These are phyloP conservation scores for Tamandua tetradactyla DNA, from an alignment of 2,797 vertebrate genomes.

Conservation along the genomic window DNA sequence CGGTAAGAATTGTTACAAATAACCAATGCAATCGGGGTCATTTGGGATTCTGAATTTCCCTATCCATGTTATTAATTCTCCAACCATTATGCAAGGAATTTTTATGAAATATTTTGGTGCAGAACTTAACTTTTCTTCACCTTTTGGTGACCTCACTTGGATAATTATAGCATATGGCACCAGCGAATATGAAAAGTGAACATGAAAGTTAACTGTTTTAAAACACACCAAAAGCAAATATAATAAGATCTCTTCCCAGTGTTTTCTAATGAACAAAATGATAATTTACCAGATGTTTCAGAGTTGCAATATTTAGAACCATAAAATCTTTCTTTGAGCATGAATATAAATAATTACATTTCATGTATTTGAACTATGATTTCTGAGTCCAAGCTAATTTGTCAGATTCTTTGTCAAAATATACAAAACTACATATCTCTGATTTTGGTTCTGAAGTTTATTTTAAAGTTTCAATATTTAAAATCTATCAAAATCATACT, in stretches of 20 bases:
- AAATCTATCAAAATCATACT: neutral
- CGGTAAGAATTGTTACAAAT: slow-evolving; percentile 13
- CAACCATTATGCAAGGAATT: neutral
- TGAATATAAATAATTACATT: slow-evolving; percentile 33
- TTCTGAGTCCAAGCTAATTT: slow-evolving; percentile 24
- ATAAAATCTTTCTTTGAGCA: slow-evolving; percentile 64
- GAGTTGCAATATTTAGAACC: slow-evolving; percentile 69
- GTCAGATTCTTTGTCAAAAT: slow-evolving; percentile 21
- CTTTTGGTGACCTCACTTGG: slow-evolving; percentile 73
- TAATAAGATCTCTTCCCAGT: slow-evolving; percentile 61
- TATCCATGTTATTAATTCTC: neutral
- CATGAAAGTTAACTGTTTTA: slow-evolving; percentile 70
- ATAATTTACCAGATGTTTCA: slow-evolving; percentile 78
- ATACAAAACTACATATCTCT: neutral
- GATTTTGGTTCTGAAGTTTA: neutral
- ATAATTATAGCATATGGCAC: slow-evolving; percentile 70
- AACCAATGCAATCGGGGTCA: neutral
- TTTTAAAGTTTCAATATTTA: neutral
- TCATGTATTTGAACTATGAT: slow-evolving; percentile 35
- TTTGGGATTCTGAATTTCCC: neutral
- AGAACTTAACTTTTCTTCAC: slow-evolving; percentile 52
- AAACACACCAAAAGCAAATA: slow-evolving; percentile 72
- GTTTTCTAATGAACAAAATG: slow-evolving; percentile 76
- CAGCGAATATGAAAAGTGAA: slow-evolving; percentile 57
- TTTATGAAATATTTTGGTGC: slow-evolving; percentile 6